phyloP scores from a whole-genome alignment of 2,797 vertebrate genomes.

The Oreochromis grahami region DNA sequence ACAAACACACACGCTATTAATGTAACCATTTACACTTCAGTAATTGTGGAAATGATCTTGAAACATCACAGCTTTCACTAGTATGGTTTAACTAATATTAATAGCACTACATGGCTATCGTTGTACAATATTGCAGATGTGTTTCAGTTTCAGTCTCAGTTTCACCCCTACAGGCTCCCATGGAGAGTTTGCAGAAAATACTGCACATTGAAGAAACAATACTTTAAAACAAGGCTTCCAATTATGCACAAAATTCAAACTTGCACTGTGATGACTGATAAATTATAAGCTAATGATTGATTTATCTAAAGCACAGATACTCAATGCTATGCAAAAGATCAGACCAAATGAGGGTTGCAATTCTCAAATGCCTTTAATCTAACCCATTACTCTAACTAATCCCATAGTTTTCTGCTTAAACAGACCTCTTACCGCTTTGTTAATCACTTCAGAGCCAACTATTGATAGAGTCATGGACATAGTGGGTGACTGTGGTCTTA shows the following conservation, averaged over 20 bases:
- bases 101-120: neutral
- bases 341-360: neutral
- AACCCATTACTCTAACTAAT: neutral
- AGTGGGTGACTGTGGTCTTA: slow-evolving; percentile 10
- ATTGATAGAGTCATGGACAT: neutral
- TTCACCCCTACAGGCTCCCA: neutral
- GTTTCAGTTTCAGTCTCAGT: neutral
- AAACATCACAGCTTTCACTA: neutral
- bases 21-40: neutral
- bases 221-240: neutral
- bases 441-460: neutral
- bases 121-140: neutral
- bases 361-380: neutral
- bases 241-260: neutral
- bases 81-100: neutral
- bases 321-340: slow-evolving; percentile 2
- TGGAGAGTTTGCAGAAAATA: neutral
- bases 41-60: neutral
- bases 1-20: neutral
- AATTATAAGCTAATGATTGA: neutral
- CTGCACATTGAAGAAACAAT: neutral
- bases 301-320: neutral
- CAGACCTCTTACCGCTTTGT: neutral
- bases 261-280: neutral
- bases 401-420: neutral